Conservation (phyloP, 35 echinoderm and acorn worm genomes). For the Heliocidaris erythrogramma region DNA sequence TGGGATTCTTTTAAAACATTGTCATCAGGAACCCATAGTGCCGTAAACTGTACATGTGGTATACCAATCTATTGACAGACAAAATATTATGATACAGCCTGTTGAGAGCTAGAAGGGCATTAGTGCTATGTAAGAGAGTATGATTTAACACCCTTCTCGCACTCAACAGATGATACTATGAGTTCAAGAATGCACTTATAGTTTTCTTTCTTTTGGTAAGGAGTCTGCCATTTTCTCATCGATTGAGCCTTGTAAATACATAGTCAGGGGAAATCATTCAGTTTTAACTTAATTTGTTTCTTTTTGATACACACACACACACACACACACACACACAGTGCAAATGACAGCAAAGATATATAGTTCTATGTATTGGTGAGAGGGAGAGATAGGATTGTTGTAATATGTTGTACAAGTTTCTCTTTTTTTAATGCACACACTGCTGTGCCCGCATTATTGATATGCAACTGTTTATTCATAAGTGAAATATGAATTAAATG, state of each 20-base stretch:
- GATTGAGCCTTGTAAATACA: background rate
- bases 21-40: background rate
- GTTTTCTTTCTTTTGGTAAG: background rate
- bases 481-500: constrained; percentile 8
- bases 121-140: background rate
- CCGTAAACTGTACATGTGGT: background rate
- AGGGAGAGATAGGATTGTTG: background rate
- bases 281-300: background rate
- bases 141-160: background rate
- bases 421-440: background rate
- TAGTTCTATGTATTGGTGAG: background rate
- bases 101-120: background rate
- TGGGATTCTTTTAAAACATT: background rate
- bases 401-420: background rate
- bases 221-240: background rate
- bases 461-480: background rate
- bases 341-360: background rate
- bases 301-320: background rate
- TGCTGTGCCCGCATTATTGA: background rate
- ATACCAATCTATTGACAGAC: background rate
- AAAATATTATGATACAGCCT: background rate
- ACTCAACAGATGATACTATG: background rate
- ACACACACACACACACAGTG: background rate
- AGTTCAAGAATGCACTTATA: background rate
- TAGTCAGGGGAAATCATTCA: background rate